Evolutionary conservation across 2,113 vertebrate species (phyloP), one percentile per base, ranked within the genome.

Genomic region (Nycticryphes semicollaris): DNA sequence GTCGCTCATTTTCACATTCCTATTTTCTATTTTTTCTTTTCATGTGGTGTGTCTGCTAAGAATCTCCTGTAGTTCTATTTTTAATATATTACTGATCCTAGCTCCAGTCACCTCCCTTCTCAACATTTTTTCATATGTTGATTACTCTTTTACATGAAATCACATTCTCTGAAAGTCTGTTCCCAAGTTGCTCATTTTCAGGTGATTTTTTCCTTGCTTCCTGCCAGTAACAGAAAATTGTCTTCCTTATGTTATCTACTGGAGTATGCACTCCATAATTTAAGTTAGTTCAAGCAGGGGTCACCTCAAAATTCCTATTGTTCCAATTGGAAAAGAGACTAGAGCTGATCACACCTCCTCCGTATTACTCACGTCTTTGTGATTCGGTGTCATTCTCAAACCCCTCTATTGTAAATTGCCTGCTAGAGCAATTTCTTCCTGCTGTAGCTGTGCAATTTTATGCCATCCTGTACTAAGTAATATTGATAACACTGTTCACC

Each of bases 131-230:
- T 92, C 50, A 56, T 53, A 39, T 77, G 51, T 88, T 95, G 95
- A 86, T 95, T 96, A 83, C 51, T 76, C 28, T 63, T 83, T 74
- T 74, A 73, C 31, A 75, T 64, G 51, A 90, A 92, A 90, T 92
- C 48, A 41, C 68, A 78, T 92, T 92, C 30, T 77, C 56, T 84
- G 68, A 80, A 93, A 93, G 3, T 75, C 50, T 67, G 23, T 88
- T 94, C 90, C 82, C 93, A 83, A 67, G 82, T 4, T 95, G 56
- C 47, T 86, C 59, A 84, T 95, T 95, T 95, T 86, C 68, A 67
- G 37, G 27, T 92, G 43, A 78, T 80, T 80, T 96, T 85, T 90
- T 83, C 54, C 35, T 43, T 78, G 30, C 8, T 56, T 92, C 51
- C 60, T 84, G 59, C 60, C 68, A 93, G 63, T 80, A 92, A 90